phyloP scores from a whole-genome alignment of 2,888 invertebrate genomes.

The Gandaritis pyraliata region DNA sequence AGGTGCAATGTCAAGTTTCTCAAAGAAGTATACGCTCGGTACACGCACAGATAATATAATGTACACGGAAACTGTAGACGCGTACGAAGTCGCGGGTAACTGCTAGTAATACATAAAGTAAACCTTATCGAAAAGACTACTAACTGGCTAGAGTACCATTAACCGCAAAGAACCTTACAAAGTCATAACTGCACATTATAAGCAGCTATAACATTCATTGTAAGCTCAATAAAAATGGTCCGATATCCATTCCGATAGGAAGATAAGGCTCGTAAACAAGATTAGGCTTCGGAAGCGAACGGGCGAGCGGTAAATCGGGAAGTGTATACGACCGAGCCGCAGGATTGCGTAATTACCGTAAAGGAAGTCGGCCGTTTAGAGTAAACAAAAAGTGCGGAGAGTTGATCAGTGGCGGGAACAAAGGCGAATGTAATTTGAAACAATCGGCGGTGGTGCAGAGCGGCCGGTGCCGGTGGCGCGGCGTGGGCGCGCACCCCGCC shows the following conservation, averaged over 20 bases:
- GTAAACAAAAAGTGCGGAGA: conserved; percentile 80
- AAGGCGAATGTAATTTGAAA: conserved; percentile 83
- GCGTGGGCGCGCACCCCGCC: conserved; percentile 76
- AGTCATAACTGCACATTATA: conserved; percentile 33
- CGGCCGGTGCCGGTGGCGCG: conserved; percentile 67
- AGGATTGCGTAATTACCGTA: conserved; percentile 81
- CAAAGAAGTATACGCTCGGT: no score
- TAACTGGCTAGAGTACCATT: conserved; percentile 28
- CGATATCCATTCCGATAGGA: conserved; percentile 41
- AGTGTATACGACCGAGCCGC: conserved; percentile 67
- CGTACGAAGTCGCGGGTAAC: no score
- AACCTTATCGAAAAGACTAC: conserved; percentile 25
- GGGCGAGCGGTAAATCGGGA: conserved; percentile 61
- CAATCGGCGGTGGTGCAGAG: conserved; percentile 79
- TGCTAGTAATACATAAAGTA: conserved; percentile 3
- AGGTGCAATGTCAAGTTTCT: no score
- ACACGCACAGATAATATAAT: no score
- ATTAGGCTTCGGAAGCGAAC: conserved; percentile 52
- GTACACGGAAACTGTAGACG: no score
- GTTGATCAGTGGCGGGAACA: conserved; percentile 81
- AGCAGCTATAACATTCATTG: conserved; percentile 40
- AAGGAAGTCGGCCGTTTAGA: conserved; percentile 80
- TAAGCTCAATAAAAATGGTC: conserved; percentile 37
- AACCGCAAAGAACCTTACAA: conserved; percentile 34
- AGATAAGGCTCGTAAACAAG: conserved; percentile 53